Base-by-base conservation (phyloP, 2,888 invertebrate genomes). In the Ochropacha duplaris region DNA sequence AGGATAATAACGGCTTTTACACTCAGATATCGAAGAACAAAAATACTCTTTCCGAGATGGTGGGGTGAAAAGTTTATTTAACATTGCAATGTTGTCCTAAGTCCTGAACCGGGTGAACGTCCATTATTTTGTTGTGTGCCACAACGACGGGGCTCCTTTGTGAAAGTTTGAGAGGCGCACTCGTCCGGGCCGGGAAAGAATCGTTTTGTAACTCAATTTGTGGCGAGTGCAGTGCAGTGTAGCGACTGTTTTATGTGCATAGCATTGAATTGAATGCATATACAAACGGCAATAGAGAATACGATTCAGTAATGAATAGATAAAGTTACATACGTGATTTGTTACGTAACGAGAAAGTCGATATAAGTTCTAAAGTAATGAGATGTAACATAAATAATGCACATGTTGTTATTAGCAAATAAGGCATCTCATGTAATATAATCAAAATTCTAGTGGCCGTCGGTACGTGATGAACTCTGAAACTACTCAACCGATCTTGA, bases 191-290 rank as follows among this genome's bases (percentile, higher is more conserved):
- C 70, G 69, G 74, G 78, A 85, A 87, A 87, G 88, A 90, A 90
- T 85, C 90, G 88, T 86, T 90, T 87, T 85, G 88, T 90, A 88
- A 90, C 88, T 87, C 89, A 87, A 90, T 90, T 90, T 88, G 87
- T 62, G 84, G 84, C 75, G 80, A 83, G 81, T 83, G 81, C 84
- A 82, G 68, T 71, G 76, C 72, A 71, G 69, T 71, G 65, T 60
- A 60, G 57, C 65, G 44, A 44, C 44, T 44, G 44, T 19, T 44
- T 44, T 44, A 44, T 44, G 44, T 44, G 19, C 8, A 4, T 14
- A 22, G 19, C 12, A 12, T 12, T 19, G 3, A 61, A 65, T 44
- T 64, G 66, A 49, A 31, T 58, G 56, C 57, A 55, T 31, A 54
- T 56, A 49, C 5, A 19, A 44, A 44, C 19, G 14, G 44, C 6